Evolutionary conservation across 2,888 invertebrate genomes (phyloP).

Genomic region (Drosophila flavopinicola): DNA sequence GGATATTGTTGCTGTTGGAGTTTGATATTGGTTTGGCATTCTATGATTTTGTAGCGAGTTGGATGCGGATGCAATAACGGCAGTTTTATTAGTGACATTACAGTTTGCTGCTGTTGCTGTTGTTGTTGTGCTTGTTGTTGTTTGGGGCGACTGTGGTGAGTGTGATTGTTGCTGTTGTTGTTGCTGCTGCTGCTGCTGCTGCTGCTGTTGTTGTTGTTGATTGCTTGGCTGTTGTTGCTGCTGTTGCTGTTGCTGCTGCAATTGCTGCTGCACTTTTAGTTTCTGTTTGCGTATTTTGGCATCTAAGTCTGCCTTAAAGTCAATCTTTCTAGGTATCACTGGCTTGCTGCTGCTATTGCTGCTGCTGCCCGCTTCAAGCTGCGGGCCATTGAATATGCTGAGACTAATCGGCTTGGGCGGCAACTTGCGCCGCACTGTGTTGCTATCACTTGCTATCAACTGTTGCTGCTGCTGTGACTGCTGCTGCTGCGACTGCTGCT

Average conservation of each 20-base stretch:
- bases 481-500: slow-evolving; percentile 42
- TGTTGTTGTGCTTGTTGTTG: slow-evolving; percentile 61
- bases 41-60: slow-evolving; percentile 46
- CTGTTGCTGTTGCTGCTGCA: slow-evolving; percentile 68
- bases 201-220: slow-evolving; percentile 36
- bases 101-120: slow-evolving; percentile 66
- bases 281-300: slow-evolving; percentile 82
- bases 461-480: slow-evolving; percentile 34
- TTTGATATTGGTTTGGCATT: slow-evolving; percentile 51
- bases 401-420: slow-evolving; percentile 80
- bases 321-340: slow-evolving; percentile 70
- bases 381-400: slow-evolving; percentile 74
- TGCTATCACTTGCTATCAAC: slow-evolving; percentile 39
- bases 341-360: slow-evolving; percentile 56
- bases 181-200: slow-evolving; percentile 37
- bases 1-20: slow-evolving; percentile 40
- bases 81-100: slow-evolving; percentile 78
- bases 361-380: slow-evolving; percentile 35
- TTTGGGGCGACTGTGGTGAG: slow-evolving; percentile 68
- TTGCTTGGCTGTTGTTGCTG: slow-evolving; percentile 50
- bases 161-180: slow-evolving; percentile 53
- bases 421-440: slow-evolving; percentile 68
- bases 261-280: slow-evolving; percentile 76
- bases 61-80: slow-evolving; percentile 61
- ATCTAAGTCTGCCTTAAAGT: slow-evolving; percentile 82